These are phyloP conservation scores for Ahaetulla prasina DNA, from an alignment of 2,113 vertebrate species.

Conservation along the genomic window DNA sequence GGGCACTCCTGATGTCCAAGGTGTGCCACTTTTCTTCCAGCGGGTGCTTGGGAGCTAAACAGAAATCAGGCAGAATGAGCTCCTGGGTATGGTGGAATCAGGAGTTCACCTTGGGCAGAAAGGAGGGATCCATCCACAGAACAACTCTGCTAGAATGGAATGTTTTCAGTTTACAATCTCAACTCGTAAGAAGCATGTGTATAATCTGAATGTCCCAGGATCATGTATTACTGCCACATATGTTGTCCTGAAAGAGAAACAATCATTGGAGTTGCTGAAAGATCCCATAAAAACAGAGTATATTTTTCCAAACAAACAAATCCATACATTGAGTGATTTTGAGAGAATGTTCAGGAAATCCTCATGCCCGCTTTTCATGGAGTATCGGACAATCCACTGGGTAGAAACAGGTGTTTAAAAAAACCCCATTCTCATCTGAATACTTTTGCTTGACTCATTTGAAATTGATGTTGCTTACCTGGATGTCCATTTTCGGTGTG, in stretches of 20 bases:
- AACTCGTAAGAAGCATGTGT: constrained; percentile 25
- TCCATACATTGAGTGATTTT: neutral
- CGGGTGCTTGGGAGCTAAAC: no score
- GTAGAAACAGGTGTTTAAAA: neutral
- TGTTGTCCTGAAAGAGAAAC: neutral
- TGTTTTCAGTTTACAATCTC: no score
- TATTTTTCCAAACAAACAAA: neutral
- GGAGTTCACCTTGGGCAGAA: no score
- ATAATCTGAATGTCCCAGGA: constrained; percentile 77
- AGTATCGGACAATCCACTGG: neutral
- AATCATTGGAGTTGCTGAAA: neutral
- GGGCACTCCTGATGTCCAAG: no score
- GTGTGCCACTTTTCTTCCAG: no score
- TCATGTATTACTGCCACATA: constrained; percentile 58
- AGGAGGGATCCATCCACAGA: no score
- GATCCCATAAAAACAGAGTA: neutral
- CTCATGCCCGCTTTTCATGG: neutral
- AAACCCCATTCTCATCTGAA: no score
- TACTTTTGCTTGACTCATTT: neutral
- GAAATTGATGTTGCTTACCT: no score
- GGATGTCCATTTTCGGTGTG: no score
- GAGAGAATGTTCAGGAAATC: neutral
- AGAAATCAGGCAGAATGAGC: no score
- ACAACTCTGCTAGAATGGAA: no score
- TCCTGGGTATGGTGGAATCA: no score